A percentile compares a stretch with the other conserved stretches of the same genome.
Evolutionary conservation across 1,140 invertebrate species (phyloP).

Genomic region (Polypedilum pembai): DNA sequence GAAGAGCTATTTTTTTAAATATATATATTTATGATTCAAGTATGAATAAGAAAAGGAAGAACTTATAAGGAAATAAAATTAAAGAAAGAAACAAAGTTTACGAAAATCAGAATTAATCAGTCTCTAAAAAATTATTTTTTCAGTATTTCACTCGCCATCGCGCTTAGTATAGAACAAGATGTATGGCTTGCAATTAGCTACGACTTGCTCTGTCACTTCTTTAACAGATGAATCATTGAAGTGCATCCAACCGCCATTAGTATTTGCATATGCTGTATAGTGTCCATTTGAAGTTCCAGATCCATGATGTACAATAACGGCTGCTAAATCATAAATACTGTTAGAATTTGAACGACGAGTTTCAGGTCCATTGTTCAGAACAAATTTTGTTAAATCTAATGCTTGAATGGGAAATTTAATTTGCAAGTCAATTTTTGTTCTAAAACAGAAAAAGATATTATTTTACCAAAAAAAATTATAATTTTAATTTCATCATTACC

Average conservation of each 20-base stretch:
- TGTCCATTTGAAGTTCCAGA: conserved; percentile 64
- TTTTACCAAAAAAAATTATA: conserved; percentile 48
- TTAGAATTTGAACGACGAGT: conserved; percentile 55
- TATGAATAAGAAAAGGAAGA: background rate
- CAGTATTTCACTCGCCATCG: conserved; percentile 41
- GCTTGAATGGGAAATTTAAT: conserved; percentile 69
- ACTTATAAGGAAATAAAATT: background rate
- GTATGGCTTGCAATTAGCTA: conserved; percentile 75
- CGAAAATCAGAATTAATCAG: background rate
- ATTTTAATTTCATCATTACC: conserved; percentile 47
- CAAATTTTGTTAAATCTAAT: conserved; percentile 73
- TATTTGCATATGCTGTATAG: conserved; percentile 77
- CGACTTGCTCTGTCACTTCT: conserved; percentile 56
- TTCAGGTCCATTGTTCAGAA: conserved; percentile 60
- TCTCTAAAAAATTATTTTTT: background rate
- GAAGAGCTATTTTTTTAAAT: no score
- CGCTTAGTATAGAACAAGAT: conserved; percentile 77
- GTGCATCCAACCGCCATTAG: conserved; percentile 76
- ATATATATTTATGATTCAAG: background rate
- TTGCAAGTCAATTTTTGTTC: conserved; percentile 69
- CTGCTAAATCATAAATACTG: conserved; percentile 72
- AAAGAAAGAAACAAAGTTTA: background rate
- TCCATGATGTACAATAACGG: conserved; percentile 79
- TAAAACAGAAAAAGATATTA: conserved; percentile 33
- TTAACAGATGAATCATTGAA: conserved; percentile 86